A percentile compares a stretch with the other conserved stretches of the same genome.
These are phyloP conservation scores for Dinomys branickii DNA, from an alignment of 2,113 vertebrate species.

Conservation along the genomic window DNA sequence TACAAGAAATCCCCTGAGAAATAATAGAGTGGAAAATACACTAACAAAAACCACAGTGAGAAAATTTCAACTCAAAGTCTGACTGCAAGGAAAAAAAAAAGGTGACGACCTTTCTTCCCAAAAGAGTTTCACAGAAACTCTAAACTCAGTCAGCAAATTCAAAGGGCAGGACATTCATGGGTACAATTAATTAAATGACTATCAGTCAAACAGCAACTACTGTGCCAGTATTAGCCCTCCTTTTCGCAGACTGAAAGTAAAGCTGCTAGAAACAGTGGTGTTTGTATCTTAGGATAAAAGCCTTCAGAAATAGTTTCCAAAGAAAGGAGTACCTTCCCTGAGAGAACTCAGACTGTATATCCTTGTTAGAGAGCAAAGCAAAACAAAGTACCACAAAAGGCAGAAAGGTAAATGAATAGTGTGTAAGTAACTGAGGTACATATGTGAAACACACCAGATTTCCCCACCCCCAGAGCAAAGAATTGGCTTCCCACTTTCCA, in stretches of 20 bases:
- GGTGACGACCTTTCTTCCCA: conserved; percentile 54
- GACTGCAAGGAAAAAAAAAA: conserved; percentile 13
- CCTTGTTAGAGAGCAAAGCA: not conserved
- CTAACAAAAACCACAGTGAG: not conserved
- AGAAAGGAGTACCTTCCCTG: not conserved
- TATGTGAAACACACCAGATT: not conserved
- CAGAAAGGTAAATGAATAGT: not conserved
- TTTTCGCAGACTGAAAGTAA: not conserved
- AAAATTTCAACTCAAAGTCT: conserved; percentile 6
- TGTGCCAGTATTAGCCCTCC: conserved; percentile 2
- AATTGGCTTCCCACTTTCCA: not conserved
- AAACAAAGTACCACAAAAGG: not conserved
- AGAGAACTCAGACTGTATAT: not conserved
- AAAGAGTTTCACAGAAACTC: conserved; percentile 39
- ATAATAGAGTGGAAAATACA: not conserved
- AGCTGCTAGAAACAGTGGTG: not conserved
- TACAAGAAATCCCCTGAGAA: not conserved
- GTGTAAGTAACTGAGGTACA: not conserved
- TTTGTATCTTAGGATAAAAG: not conserved
- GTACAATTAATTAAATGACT: conserved; percentile 71
- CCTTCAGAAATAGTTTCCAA: conserved; percentile 44
- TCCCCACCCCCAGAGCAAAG: not conserved
- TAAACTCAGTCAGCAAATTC: conserved; percentile 70
- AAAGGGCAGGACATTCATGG: conserved; percentile 48
- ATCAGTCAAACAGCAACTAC: conserved; percentile 37